Percentiles rank a stretch among this genome's conserved stretches.
phyloP scores from a whole-genome alignment of 2,888 invertebrate genomes.

The Tachina lurida region DNA sequence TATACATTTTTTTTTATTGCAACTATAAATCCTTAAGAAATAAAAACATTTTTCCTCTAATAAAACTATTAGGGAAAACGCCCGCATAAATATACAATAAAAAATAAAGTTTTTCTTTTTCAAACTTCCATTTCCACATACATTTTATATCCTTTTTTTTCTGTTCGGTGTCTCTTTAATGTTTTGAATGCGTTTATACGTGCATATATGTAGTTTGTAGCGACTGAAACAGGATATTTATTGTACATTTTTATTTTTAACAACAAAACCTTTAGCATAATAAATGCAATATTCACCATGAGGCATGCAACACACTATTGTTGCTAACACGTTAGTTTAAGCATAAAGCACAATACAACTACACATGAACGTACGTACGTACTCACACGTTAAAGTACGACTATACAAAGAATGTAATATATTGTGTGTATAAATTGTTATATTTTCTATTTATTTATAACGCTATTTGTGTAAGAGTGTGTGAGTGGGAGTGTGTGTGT shows the following conservation, averaged over 20 bases:
- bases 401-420: background rate
- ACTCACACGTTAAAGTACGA: background rate
- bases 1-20: background rate
- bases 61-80: conserved; percentile 25
- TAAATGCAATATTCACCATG: conserved; percentile 36
- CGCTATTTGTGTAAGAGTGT: conserved; percentile 16
- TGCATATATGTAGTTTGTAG: conserved; percentile 8
- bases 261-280: conserved; percentile 43
- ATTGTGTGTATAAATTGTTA: conserved; percentile 13
- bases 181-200: conserved; percentile 51
- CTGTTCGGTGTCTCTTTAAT: conserved; percentile 52
- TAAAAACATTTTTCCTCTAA: background rate
- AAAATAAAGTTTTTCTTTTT: background rate
- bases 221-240: conserved; percentile 61
- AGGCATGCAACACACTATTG: conserved; percentile 51
- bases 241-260: conserved; percentile 30
- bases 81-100: conserved; percentile 3
- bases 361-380: background rate
- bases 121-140: conserved; percentile 14
- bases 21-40: background rate
- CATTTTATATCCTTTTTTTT: conserved; percentile 23
- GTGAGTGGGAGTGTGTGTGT: background rate
- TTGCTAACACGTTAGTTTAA: conserved; percentile 38
- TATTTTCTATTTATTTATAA: conserved; percentile 39
- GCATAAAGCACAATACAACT: background rate